Evolutionary conservation across 2,113 vertebrate species (phyloP).

Genomic region (Mus pahari): DNA sequence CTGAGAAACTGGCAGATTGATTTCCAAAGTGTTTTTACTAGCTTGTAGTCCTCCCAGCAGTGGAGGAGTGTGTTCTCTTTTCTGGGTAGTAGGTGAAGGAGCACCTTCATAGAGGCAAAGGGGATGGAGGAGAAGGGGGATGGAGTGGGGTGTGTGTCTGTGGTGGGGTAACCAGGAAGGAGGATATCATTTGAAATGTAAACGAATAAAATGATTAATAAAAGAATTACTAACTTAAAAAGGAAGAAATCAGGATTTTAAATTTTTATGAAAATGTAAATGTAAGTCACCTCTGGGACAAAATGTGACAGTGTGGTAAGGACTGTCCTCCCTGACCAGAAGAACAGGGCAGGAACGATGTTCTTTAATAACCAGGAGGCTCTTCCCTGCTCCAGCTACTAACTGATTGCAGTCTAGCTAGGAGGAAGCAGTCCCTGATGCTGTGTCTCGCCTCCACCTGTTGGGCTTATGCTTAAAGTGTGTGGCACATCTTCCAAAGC

Average conservation of each 20-base stretch:
- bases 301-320: background rate
- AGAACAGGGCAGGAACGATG: background rate
- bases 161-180: too few species aligned
- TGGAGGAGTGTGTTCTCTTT: too few species aligned
- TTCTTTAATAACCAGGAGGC: background rate
- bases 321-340: background rate
- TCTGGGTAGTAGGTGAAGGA: too few species aligned
- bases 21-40: too few species aligned
- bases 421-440: background rate
- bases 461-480: background rate
- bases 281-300: background rate
- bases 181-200: too few species aligned
- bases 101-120: too few species aligned
- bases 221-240: too few species aligned
- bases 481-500: background rate
- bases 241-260: background rate
- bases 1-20: too few species aligned
- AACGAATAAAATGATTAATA: too few species aligned
- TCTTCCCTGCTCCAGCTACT: background rate
- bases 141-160: too few species aligned
- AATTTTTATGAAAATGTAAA: background rate
- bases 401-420: background rate
- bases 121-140: too few species aligned
- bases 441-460: background rate
- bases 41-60: too few species aligned